phyloP scores from a whole-genome alignment of 2,888 invertebrate species.

The Drosophila buzzatii region DNA sequence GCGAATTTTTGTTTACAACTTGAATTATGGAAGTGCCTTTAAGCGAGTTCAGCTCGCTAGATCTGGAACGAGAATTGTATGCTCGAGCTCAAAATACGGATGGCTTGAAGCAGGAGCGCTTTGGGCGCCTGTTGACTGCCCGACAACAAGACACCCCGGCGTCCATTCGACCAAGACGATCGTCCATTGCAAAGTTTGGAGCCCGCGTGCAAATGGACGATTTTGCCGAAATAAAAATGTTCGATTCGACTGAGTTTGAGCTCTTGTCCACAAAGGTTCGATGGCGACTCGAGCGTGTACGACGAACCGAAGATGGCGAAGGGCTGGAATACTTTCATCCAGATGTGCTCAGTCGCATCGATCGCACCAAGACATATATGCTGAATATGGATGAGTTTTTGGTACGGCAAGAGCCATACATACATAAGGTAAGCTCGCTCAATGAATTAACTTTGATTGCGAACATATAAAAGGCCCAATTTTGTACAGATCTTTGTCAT shows the following conservation, averaged over 20 bases:
- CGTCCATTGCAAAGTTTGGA: slow-evolving; percentile 25
- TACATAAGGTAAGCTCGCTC: slow-evolving; percentile 40
- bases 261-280: slow-evolving; percentile 23
- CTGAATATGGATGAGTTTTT: slow-evolving; percentile 45
- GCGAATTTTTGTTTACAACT: slow-evolving; percentile 39
- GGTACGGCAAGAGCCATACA: slow-evolving; percentile 50
- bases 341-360: slow-evolving; percentile 22
- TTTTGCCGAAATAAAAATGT: slow-evolving; percentile 39
- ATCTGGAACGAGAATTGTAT: slow-evolving; percentile 48
- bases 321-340: slow-evolving; percentile 45
- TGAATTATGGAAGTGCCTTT: slow-evolving; percentile 45
- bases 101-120: slow-evolving; percentile 43
- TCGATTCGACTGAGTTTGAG: slow-evolving; percentile 16
- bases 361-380: slow-evolving; percentile 45
- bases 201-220: slow-evolving; percentile 37
- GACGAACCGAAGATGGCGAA: slow-evolving; percentile 23
- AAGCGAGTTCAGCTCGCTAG: slow-evolving; percentile 36
- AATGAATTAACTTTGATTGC: too few relatives aligned
- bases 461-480: rapidly evolving
- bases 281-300: slow-evolving; percentile 43
- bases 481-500: slow-evolving; percentile 39
- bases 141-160: not conserved
- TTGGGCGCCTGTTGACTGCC: slow-evolving; percentile 30
- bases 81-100: slow-evolving; percentile 9
- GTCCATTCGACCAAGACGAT: not conserved